These are phyloP conservation scores for Odontomyia ornata DNA, from an alignment of 2,888 invertebrate species.

Conservation along the genomic window DNA sequence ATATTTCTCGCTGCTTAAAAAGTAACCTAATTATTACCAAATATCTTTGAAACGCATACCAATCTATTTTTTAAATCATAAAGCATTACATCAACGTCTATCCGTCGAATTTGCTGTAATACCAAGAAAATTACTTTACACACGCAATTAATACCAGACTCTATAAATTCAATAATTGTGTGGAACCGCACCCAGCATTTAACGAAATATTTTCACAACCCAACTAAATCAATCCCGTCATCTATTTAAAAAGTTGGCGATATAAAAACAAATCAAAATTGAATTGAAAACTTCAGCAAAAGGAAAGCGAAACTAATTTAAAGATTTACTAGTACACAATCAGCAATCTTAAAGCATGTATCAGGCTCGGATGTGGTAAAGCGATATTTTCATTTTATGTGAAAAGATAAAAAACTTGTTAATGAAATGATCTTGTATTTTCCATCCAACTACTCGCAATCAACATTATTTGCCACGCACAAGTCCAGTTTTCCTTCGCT, in stretches of 20 bases:
- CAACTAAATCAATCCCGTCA: no score
- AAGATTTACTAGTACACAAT: not conserved
- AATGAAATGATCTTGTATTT: constrained; percentile 2
- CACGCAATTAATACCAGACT: not conserved
- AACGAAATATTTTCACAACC: not conserved
- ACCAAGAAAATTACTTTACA: not conserved
- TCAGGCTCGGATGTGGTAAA: not conserved
- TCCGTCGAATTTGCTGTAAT: not conserved
- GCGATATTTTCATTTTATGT: constrained; percentile 1
- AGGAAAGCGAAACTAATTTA: constrained; percentile 16
- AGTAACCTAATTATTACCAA: no score
- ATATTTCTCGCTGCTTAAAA: no score
- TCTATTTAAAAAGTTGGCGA: not conserved
- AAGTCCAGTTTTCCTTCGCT: not conserved
- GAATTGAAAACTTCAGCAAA: not conserved
- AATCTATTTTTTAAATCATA: no score
- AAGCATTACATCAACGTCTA: no score
- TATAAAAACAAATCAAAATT: not conserved
- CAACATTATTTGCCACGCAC: not conserved
- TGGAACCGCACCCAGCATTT: constrained; percentile 1
- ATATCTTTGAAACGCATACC: no score
- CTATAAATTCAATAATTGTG: not conserved
- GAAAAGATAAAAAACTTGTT: constrained; percentile 10
- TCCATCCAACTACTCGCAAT: not conserved
- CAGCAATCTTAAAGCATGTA: not conserved